Conservation (phyloP, 2,888 invertebrate genomes). For the Epinotia nisella region DNA sequence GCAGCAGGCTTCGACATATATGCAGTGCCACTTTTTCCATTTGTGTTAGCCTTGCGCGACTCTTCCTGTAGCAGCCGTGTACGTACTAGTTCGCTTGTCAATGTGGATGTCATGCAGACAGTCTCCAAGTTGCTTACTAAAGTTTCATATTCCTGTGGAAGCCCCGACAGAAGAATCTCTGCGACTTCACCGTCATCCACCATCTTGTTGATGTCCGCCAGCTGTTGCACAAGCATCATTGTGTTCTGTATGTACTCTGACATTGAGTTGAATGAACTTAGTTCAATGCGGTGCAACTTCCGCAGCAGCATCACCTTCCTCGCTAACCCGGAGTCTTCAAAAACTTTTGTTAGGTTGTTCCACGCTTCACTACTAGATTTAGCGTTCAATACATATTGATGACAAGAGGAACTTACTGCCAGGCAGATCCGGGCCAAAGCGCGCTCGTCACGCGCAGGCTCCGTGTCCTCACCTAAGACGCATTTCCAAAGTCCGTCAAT, state of each 20-base stretch:
- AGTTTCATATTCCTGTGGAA: too few relatives aligned
- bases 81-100: too few relatives aligned
- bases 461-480: background rate
- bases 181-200: constrained; percentile 21
- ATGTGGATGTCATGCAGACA: too few relatives aligned
- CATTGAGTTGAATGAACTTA: background rate
- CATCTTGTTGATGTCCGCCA: constrained; percentile 4
- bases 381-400: background rate
- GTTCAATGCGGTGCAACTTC: constrained; percentile 2
- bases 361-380: constrained; percentile 4
- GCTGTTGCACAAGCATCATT: constrained; percentile 9
- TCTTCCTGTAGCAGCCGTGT: too few relatives aligned
- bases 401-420: too few relatives aligned
- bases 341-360: background rate
- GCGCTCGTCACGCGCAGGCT: constrained; percentile 9
- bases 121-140: too few relatives aligned
- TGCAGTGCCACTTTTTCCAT: too few relatives aligned
- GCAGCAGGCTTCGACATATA: too few relatives aligned
- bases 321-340: background rate
- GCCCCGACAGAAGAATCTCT: constrained; percentile 7
- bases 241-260: background rate
- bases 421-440: constrained; percentile 5
- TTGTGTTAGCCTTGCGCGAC: too few relatives aligned
- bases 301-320: background rate
- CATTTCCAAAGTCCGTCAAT: constrained; percentile 11